These are phyloP conservation scores for Opisthocomus hoazin DNA, from an alignment of 2,113 vertebrate genomes.

Conservation along the genomic window DNA sequence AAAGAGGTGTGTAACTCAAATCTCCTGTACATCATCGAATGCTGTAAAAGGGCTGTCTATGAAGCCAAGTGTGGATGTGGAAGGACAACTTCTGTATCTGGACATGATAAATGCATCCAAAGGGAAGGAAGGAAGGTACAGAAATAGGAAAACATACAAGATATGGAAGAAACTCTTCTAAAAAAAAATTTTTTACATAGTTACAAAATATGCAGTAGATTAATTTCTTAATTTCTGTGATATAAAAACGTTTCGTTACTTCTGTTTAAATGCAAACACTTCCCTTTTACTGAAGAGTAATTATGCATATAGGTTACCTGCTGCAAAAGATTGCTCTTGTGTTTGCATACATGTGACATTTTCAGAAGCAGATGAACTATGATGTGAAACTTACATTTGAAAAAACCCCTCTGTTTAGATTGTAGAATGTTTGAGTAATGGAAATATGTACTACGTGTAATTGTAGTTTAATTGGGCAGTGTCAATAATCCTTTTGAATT, in stretches of 20 bases:
- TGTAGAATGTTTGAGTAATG: not conserved
- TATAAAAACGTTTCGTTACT: not conserved
- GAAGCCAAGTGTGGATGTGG: not conserved
- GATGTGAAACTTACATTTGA: not conserved
- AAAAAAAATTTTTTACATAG: not conserved
- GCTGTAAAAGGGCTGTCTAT: not conserved
- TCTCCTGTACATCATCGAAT: not conserved
- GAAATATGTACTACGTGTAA: not conserved
- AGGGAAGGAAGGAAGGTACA: not conserved
- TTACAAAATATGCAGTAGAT: not conserved
- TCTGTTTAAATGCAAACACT: not conserved
- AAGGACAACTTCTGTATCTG: not conserved
- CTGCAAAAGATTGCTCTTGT: not conserved
- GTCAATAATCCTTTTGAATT: conserved; percentile 13
- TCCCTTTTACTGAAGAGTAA: not conserved
- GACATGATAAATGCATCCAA: not conserved
- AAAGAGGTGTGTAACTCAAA: not conserved
- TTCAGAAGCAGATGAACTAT: conserved; percentile 11
- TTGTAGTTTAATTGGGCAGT: not conserved
- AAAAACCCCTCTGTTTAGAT: not conserved
- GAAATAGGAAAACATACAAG: not conserved
- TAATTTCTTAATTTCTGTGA: not conserved
- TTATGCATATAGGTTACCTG: not conserved
- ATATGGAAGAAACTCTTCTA: not conserved
- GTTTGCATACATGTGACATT: conserved; percentile 1